These are phyloP conservation scores for Carettochelys insculpta DNA, from an alignment of 2,113 vertebrate genomes.

Conservation along the genomic window DNA sequence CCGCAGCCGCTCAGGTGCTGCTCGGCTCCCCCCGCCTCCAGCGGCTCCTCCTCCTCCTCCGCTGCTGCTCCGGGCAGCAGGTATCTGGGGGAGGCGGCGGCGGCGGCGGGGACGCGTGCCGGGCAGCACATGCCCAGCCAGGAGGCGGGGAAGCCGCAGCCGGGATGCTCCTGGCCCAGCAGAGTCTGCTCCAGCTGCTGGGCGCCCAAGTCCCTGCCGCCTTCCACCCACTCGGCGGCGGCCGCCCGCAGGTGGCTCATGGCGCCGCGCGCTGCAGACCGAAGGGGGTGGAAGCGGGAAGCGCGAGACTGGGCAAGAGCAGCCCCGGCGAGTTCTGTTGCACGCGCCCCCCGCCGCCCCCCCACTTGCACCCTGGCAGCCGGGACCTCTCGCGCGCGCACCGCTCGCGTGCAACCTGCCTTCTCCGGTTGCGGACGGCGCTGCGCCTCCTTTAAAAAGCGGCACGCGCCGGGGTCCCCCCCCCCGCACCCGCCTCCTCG, in stretches of 20 bases:
- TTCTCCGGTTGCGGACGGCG: slow-evolving; percentile 89
- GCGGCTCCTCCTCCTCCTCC: neutral
- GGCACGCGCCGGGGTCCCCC: slow-evolving; percentile 88
- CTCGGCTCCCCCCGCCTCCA: neutral
- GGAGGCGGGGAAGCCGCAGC: slow-evolving; percentile 1
- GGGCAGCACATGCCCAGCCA: slow-evolving; percentile 46
- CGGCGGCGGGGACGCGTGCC: neutral
- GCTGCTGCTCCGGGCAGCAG: slow-evolving; percentile 1
- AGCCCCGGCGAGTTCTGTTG: neutral
- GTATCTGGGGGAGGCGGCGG: slow-evolving; percentile 11
- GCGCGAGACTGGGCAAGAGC: neutral
- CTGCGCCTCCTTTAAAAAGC: slow-evolving; percentile 91
- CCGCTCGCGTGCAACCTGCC: slow-evolving; percentile 82
- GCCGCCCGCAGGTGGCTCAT: slow-evolving; percentile 39
- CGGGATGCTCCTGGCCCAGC: neutral
- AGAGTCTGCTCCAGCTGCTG: slow-evolving; percentile 39
- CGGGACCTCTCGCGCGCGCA: slow-evolving; percentile 17
- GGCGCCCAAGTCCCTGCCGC: neutral
- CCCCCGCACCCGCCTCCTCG: slow-evolving; percentile 21
- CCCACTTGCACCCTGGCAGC: neutral
- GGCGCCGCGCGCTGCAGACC: neutral
- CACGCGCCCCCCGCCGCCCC: neutral
- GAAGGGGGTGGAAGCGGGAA: neutral
- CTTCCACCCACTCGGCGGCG: neutral
- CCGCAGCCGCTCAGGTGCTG: neutral